Base-by-base conservation (phyloP, 2,888 invertebrate species). In the Laspeyria flexula region DNA sequence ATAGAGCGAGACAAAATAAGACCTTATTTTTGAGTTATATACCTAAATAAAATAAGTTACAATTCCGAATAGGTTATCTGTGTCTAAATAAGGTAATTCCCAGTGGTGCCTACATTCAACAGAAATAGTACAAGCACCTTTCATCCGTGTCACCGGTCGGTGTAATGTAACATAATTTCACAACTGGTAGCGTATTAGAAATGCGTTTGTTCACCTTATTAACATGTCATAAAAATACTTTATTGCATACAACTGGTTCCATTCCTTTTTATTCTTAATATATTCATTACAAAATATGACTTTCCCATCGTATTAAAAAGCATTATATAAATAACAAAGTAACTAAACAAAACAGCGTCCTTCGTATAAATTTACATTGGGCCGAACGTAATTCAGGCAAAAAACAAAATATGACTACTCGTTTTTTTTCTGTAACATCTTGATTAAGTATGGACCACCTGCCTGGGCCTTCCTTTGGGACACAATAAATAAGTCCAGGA, bases 371-470 rank as follows among this genome's bases (percentile, higher is more conserved):
- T 80, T 91, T 84, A 85, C 64, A 71, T 65, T 71, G 78, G 81
- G 80, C 83, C 82, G 79, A 86, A 82, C 81, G 75, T 90, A 90
- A 89, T 81, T 90, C 88, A 90, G 78, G 66, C 80, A 85, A 85
- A 86, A 86, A 87, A 88, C 81, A 79, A 86, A 82, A 86, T 85
- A 85, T 86, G 77, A 83, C 78, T 79, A 70, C 77, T 76, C 61
- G 78, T 79, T 84, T 84, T 85, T 88, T 86, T 89, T 90, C 80
- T 85, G 90, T 90, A 89, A 92, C 91, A 82, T 91, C 92, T 92
- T 92, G 91, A 92, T 92, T 92, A 92, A 92, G 88, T 88, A 80
- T 79, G 84, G 92, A 91, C 92, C 92, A 92, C 92, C 92, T 92
- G 91, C 91, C 76, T 61, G 84, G 75, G 74, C 65, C 78, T 72